Base-by-base conservation (phyloP, 2,797 vertebrate species). In the Strix occidentalis region DNA sequence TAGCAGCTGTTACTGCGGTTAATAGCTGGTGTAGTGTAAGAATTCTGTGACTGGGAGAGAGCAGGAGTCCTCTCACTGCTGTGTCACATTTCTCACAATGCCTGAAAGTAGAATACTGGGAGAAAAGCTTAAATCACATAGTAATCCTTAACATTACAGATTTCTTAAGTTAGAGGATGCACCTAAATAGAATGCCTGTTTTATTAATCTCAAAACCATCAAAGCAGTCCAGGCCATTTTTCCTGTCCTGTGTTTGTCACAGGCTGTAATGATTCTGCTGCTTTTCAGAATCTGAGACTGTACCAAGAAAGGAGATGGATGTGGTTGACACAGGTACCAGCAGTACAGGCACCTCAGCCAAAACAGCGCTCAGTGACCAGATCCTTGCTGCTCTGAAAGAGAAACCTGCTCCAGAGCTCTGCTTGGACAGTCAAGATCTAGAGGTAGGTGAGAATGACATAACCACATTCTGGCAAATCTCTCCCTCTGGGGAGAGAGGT, bases 361-460 rank as follows among this genome's bases (percentile, higher is more conserved):
- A 79, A 48, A 95, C n/a, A 1, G 20, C 29, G 0, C 97, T 99
- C 72, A 95, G 95, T 1, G 43, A 97, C 89, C 98, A 97, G 60
- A 97, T 98, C 8, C 96, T 99, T 16, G 96, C 97, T 80, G 96
- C 97, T 41, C 97, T 99, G 57, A 98, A 98, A 96, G 98, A 98
- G 70, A 99, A 99, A 97, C 97, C 98, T 8, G 98, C 97, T 24
- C 99, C 99, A 43, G 99, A 99, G 97, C 99, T 99, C 87, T 98
- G 98, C 95, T 97, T 99, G 45, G 99, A 99, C 80, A 99, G 98
- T 68, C 97, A 97, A 69, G 98, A 99, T 68, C 97, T 99, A 48
- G 99, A 99, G 99, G 99, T 99, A 97, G 82, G 98, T 95, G 6
- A 96, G 72, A 89, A 71, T 18, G 35, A 66, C 16, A 18, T 35